Evolutionary conservation across 2,113 vertebrate species (phyloP).

Genomic region (Ammospiza caudacuta): DNA sequence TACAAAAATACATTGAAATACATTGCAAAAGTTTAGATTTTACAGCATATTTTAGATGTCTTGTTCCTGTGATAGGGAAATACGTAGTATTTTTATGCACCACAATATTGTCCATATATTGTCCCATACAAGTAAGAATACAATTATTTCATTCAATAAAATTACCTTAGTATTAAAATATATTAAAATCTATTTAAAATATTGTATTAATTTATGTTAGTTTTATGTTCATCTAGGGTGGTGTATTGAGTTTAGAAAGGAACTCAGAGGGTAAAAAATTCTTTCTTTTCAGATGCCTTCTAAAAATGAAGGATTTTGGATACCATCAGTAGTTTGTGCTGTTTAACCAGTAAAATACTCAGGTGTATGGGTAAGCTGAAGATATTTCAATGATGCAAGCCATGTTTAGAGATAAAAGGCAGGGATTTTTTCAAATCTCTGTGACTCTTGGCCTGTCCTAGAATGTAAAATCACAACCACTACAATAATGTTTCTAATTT

Average conservation of each 20-base stretch:
- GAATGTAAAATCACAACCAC: neutral
- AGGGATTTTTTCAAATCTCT: neutral
- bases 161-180: neutral
- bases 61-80: neutral
- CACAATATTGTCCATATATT: neutral
- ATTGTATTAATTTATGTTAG: neutral
- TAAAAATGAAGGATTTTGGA: neutral
- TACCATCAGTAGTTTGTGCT: neutral
- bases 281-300: neutral
- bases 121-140: neutral
- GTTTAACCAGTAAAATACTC: neutral
- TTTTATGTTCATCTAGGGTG: neutral
- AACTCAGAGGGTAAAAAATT: neutral
- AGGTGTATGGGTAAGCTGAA: neutral
- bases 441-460: neutral
- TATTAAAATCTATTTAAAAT: neutral
- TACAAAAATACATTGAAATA: neutral
- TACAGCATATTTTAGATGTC: neutral
- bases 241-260: neutral
- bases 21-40: neutral
- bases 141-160: neutral
- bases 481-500: conserved; percentile 21
- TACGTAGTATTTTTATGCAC: neutral
- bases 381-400: neutral
- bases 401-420: neutral